Base-by-base conservation (phyloP, 2,113 vertebrate species). In the Crotalus tigris region DNA sequence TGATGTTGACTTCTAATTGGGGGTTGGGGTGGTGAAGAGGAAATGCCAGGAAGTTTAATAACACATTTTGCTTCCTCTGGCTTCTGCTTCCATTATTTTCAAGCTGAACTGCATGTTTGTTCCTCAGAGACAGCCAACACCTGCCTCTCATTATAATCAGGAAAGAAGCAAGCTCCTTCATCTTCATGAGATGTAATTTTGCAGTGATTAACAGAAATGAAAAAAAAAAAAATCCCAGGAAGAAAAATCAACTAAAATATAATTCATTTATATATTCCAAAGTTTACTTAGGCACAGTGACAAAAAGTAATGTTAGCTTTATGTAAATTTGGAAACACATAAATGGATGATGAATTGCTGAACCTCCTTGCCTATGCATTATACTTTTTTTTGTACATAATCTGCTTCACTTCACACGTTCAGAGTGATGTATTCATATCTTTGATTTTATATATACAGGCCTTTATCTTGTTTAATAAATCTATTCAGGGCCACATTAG, bases 211-310 rank as follows among this genome's bases (percentile, higher is more conserved):
- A 58, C 89, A 58, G 87, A 95, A 94, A 94, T 33, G 54, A 90
- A 92, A 81, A 19, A 19, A 17, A 17, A 19, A 33, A 69, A 75
- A 81, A 81, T 15, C 59, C 2, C 88, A 0, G 9, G 5, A 92
- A 87, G 57, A 93, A 94, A 93, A 93, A 92, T 55, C 91, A 88
- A 33, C 93, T 91, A 94, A 90, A 23, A 93, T 6, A 57, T 0
- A 23, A 23, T 54, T 61, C 81, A 90, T 90, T 61, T 93, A n/a
- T 85, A 86, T 61, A 21, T 54, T 90, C 86, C 39, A 39, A 93
- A 87, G 57, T 93, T 93, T 90, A 61, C 54, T 90, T 64, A 88
- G 91, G 33, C 51, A 55, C 33, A 81, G 55, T 54, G 49, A 88
- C 23, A 75, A 88, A 88, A 92, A 92, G 23, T 46, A 75, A 75